Evolutionary conservation across 2,888 invertebrate genomes (phyloP), one percentile per base, ranked within the genome.

Genomic region (Xiphydria camelus): DNA sequence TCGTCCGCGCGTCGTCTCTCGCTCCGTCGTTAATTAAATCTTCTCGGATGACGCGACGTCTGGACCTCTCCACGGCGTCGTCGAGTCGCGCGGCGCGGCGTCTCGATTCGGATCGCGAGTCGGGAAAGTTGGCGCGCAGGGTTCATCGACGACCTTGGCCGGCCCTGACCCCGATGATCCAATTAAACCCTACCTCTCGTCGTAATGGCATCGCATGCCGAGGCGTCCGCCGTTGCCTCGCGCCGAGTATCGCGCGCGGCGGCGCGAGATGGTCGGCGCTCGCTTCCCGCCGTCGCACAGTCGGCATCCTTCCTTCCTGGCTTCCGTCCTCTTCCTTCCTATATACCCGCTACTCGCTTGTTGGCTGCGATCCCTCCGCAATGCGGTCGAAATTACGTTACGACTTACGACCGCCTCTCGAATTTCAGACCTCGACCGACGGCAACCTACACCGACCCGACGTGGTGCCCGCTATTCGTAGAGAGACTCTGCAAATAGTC

Each of bases 361-460:
- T 1, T 29, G 4, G 17, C 33, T 14, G 10, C 29, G 45, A 36
- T 15, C 41, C 39, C 45, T 48, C 54, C 45, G 59, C 53, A 58
- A 50, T 55, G 55, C 53, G 55, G 45, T 41, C 33, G 35, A 42
- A 53, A 49, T 53, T 44, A 58, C 53, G 53, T 18, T 29, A 10
- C 12, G 4, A 15, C 2, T 14, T 12, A 29, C 29, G 6, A 15
- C 9, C 6, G 2, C 5, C 3, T 29, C 12, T 29, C 14, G 3
- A 2, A 5, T 12, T 7, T 5, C 12, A 15, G n/a, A 9, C 12
- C 4, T 26, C 1, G 10, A 10, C 29, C 15, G 1, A 15, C 12
- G 29, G 6, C 26, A 26, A 10, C 10, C 14, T 14, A 6, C 10
- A 14, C 2, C 12, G 29, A 5, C 29, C 15, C 12, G 4, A 15